Evolutionary conservation across 30 jellyfish, hydroid and myxozoan species (phyloP), one percentile per base, ranked within the genome.

Genomic region (Turritopsis rubra): DNA sequence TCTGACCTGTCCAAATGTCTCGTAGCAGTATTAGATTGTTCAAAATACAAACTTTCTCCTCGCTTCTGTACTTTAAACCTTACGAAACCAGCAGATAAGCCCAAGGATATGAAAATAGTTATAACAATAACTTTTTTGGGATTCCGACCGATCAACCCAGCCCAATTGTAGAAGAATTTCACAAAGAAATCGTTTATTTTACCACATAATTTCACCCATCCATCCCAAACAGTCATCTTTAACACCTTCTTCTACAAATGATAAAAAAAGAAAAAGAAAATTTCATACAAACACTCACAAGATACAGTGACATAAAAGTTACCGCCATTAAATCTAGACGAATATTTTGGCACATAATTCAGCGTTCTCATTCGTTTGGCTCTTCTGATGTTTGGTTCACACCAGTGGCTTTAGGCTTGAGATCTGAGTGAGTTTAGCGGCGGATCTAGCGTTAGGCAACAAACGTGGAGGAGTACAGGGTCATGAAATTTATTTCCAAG

Each of bases 21-120:
- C 26, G 79, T 52, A 71, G 96, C 83, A 22, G 93, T 89, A 53
- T 95, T 91, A 18, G 78, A 85, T 29, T 82, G 87, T 53, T 95
- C 96, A 1, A 86, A 85, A 84, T 79, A 91, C 5, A 91, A 65
- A n/a, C 75, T 71, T 72, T 91, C 97, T 29, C 90, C 81, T 7
- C 91, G 89, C 77, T 52, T 84, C 81, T 91, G 96, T 87, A 79
- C 78, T 29, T 86, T 83, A 81, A 82, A 71, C 27, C 73, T 72
- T 52, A 66, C 86, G 54, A 91, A 66, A 5, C 97, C 97, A 8
- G 90, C 60, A 4, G 90, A 77, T 54, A 91, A 88, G 16, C 31
- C 87, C 13, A 90, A 88, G 31, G 83, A 90, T 26, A 84, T 23
- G 9, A 89, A 66, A 9, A 89, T 26, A 16, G 94, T 72, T 1